phyloP scores from a whole-genome alignment of 2,797 vertebrate genomes.

The Callimico goeldii region DNA sequence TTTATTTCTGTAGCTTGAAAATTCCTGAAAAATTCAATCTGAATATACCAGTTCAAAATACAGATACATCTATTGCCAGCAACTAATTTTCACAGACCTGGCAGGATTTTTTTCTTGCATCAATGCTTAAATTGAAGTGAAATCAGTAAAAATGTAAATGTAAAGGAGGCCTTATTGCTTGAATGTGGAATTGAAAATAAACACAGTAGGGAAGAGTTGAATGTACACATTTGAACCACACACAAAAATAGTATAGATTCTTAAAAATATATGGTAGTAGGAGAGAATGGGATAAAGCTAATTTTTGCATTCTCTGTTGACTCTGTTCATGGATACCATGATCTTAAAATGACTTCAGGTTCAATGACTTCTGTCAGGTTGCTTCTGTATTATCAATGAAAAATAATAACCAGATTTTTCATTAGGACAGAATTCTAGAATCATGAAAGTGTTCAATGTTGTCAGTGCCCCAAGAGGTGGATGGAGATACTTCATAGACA shows the following conservation, averaged over 20 bases:
- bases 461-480: neutral
- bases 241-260: slow-evolving; percentile 1
- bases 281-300: slow-evolving; percentile 10
- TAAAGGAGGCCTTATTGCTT: slow-evolving; percentile 32
- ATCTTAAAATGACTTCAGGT: slow-evolving; percentile 24
- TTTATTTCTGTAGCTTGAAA: neutral
- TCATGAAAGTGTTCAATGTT: neutral
- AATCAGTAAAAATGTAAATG: slow-evolving; percentile 48
- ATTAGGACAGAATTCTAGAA: neutral
- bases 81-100: slow-evolving; percentile 47
- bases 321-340: slow-evolving; percentile 50
- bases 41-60: neutral
- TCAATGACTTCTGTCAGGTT: neutral
- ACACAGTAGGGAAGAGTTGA: neutral
- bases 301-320: slow-evolving; percentile 42
- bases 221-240: neutral
- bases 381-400: neutral
- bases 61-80: neutral
- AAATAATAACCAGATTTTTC: slow-evolving; percentile 31
- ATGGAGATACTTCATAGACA: neutral
- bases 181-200: slow-evolving; percentile 2
- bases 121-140: slow-evolving; percentile 36
- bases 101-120: slow-evolving; percentile 57
- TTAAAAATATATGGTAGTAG: neutral
- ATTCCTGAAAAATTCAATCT: neutral